Conservation (phyloP, 1,140 invertebrate genomes). For the Lethrus apterus region DNA sequence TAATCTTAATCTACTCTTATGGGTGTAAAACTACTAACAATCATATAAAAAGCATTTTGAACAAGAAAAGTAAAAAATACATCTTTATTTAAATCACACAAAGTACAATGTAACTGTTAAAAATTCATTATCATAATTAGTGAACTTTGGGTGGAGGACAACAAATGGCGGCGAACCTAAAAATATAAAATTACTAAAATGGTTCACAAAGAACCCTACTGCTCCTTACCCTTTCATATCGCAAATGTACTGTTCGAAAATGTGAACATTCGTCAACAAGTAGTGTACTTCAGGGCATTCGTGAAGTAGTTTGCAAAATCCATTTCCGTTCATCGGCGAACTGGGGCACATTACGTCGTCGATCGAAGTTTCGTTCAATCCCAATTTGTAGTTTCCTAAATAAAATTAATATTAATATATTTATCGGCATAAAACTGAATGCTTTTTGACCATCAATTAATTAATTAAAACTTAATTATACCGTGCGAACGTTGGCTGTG, state of each 20-base stretch:
- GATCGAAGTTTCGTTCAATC: slow-evolving; percentile 21
- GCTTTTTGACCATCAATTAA: not conserved
- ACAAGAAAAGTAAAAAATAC: too few species aligned
- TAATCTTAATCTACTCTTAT: too few species aligned
- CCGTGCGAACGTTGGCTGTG: too few species aligned
- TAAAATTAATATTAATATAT: too few species aligned
- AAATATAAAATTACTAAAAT: not conserved
- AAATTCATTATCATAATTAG: too few species aligned
- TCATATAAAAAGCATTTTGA: too few species aligned
- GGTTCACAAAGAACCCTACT: not conserved
- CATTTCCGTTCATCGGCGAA: slow-evolving; percentile 19
- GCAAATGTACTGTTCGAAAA: slow-evolving; percentile 25
- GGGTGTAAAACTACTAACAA: too few species aligned
- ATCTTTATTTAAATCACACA: too few species aligned
- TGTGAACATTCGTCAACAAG: slow-evolving; percentile 20
- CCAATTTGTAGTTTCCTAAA: slow-evolving; percentile 26
- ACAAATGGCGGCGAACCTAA: slow-evolving; percentile 13
- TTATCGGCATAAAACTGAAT: not conserved
- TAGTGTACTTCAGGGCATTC: slow-evolving; percentile 23
- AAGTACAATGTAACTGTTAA: too few species aligned
- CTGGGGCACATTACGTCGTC: slow-evolving; percentile 18
- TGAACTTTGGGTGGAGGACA: slow-evolving; percentile 8
- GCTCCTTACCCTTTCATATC: slow-evolving; percentile 20
- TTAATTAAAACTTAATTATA: not conserved
- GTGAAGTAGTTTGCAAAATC: slow-evolving; percentile 26